Percentiles rank a stretch among this genome's conserved stretches.
phyloP scores from a whole-genome alignment of 2,888 invertebrate species.

The Lepidochrysops patricia region DNA sequence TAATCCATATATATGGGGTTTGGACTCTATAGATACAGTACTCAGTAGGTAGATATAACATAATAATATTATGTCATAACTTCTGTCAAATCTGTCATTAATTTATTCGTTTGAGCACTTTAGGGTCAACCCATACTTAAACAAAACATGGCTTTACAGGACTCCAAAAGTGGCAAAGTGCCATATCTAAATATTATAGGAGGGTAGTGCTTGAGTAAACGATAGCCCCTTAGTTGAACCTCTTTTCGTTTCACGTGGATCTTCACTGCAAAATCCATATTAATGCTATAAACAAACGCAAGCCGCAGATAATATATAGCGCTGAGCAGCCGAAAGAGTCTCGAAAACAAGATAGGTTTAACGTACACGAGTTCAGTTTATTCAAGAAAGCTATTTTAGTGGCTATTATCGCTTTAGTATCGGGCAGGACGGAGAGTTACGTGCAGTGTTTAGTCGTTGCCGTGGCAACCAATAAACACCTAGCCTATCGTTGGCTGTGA shows the following conservation, averaged over 20 bases:
- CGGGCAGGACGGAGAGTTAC: neutral
- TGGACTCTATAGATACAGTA: too few species aligned
- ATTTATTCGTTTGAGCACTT: too few species aligned
- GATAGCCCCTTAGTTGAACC: conserved; percentile 29
- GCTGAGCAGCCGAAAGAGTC: neutral
- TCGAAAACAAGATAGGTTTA: neutral
- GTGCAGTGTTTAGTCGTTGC: neutral
- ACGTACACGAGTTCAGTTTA: neutral
- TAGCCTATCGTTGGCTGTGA: neutral
- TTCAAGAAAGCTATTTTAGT: neutral
- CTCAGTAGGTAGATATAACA: too few species aligned
- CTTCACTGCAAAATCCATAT: conserved; percentile 25
- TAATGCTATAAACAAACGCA: conserved; percentile 19
- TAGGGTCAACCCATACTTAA: too few species aligned
- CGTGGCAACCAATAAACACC: neutral
- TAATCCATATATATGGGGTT: too few species aligned
- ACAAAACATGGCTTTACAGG: too few species aligned
- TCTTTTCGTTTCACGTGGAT: conserved; percentile 29
- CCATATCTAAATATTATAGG: conserved; percentile 18
- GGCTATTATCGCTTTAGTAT: neutral
- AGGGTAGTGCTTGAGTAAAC: conserved; percentile 23
- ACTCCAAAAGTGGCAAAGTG: neutral
- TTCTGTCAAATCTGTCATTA: too few species aligned
- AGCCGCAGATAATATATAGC: conserved; percentile 14
- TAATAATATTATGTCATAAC: too few species aligned